These are phyloP conservation scores for Gambusia holbrooki DNA, from an alignment of 2,113 vertebrate species.

Conservation along the genomic window DNA sequence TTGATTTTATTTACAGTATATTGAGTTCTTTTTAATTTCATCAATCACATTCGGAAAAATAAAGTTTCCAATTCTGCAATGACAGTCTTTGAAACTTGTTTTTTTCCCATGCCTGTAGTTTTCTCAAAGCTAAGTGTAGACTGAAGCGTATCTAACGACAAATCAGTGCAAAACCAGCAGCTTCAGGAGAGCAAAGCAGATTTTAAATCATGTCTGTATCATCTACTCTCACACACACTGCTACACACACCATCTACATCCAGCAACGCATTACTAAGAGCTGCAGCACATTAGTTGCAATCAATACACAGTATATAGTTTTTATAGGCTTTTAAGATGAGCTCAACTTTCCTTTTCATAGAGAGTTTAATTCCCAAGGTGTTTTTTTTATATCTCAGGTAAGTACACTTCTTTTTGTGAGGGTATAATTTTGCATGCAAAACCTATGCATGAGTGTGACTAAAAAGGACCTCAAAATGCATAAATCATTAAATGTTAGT, in stretches of 20 bases:
- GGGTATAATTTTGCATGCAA: background rate
- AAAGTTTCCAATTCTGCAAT: no score
- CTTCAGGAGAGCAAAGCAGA: no score
- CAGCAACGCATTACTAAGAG: slow-evolving; percentile 3
- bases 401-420: background rate
- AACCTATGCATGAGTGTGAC: background rate
- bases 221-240: background rate
- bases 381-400: slow-evolving; percentile 4
- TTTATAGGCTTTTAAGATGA: slow-evolving; percentile 56
- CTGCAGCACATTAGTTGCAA: slow-evolving; percentile 42
- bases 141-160: no score
- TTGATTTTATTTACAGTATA: no score
- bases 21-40: no score
- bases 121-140: no score
- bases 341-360: slow-evolving; percentile 35
- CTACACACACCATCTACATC: background rate
- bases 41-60: no score
- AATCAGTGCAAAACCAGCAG: no score
- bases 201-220: no score
- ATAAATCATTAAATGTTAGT: background rate
- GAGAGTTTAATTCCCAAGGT: background rate
- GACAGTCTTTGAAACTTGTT: no score
- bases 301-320: slow-evolving; percentile 49
- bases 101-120: no score
- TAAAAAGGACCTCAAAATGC: background rate